Evolutionary conservation across 2,797 vertebrate species (phyloP), one percentile per base, ranked within the genome.

Genomic region (Discoglossus pictus): DNA sequence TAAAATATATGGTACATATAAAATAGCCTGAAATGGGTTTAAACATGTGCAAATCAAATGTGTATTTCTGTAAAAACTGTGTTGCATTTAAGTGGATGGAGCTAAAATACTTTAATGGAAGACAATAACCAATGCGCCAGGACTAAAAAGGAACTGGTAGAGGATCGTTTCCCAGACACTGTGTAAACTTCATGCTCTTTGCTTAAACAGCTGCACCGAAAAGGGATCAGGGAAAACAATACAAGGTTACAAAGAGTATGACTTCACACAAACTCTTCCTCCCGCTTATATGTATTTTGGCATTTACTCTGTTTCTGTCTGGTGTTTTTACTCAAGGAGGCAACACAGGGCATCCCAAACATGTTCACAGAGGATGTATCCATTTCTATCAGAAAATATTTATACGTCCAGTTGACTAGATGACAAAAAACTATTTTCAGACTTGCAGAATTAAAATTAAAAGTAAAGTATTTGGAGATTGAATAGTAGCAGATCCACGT

Each of bases 141-240:
- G 24, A 42, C 2, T 21, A 24, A 12, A 54, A 54, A 12, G n/a
- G 18, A 53, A 23, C 15, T 52, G 27, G n/a, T 3, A n/a, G 43
- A 31, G 44, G 27, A 25, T 10, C 12, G 38, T 38, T 24, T 35
- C 40, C 21, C 38, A 52, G 8, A 40, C 53, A 15, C 20, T 65
- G 15, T 44, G 46, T 59, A 67, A 59, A 51, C 64, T 23, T 50
- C 23, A 59, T 5, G 24, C 9, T 55, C 31, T 50, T 39, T 59
- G 64, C 50, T 65, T 65, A 54, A 59, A 59, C 64, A 67, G 64
- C 54, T 59, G 54, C 54, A 59, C 35, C 58, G 20, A 47, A 20
- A 8, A 47, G 24, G 44, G 34, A 51, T 40, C 43, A 50, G 21
- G 44, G 31, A 35, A 25, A 59, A 50, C 15, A 59, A 60, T 7